These are phyloP conservation scores for Leucophora obtusa DNA, from an alignment of 2,888 invertebrate species.

Conservation along the genomic window DNA sequence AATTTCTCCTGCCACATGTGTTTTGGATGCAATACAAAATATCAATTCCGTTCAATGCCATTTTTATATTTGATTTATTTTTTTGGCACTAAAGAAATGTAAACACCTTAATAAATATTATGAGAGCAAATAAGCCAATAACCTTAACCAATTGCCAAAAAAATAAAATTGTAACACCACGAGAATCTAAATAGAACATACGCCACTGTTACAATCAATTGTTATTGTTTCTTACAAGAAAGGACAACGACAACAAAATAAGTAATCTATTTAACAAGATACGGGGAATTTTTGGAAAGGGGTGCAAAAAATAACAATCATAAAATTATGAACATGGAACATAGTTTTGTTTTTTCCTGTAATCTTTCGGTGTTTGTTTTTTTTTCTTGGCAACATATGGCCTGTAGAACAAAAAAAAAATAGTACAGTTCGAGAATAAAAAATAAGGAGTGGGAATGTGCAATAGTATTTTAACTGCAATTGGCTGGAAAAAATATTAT, in stretches of 20 bases:
- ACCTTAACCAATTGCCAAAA: slow-evolving; percentile 55
- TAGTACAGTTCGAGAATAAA: slow-evolving; percentile 27
- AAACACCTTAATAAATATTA: slow-evolving; percentile 63
- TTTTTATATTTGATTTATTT: slow-evolving; percentile 58
- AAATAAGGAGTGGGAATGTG: background rate
- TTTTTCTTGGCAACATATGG: slow-evolving; percentile 61
- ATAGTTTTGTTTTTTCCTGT: slow-evolving; percentile 55
- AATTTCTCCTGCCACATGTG: background rate
- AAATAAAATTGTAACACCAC: slow-evolving; percentile 15
- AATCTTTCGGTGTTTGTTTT: slow-evolving; percentile 3
- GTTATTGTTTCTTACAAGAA: slow-evolving; percentile 4
- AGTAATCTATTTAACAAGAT: background rate
- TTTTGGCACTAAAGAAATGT: slow-evolving; percentile 53
- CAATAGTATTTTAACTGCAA: slow-evolving; percentile 19
- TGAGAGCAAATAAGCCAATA: slow-evolving; percentile 55
- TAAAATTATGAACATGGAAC: slow-evolving; percentile 55
- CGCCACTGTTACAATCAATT: slow-evolving; percentile 30
- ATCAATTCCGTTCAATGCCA: slow-evolving; percentile 52
- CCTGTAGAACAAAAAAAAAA: slow-evolving; percentile 36
- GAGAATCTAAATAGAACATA: background rate
- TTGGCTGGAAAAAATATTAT: slow-evolving; percentile 32
- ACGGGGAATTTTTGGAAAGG: background rate
- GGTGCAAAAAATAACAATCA: slow-evolving; percentile 46
- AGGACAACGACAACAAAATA: background rate
- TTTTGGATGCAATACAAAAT: slow-evolving; percentile 40